phyloP scores from a whole-genome alignment of 30 jellyfish, hydroid and myxozoan species.

The Hydractinia echinata region DNA sequence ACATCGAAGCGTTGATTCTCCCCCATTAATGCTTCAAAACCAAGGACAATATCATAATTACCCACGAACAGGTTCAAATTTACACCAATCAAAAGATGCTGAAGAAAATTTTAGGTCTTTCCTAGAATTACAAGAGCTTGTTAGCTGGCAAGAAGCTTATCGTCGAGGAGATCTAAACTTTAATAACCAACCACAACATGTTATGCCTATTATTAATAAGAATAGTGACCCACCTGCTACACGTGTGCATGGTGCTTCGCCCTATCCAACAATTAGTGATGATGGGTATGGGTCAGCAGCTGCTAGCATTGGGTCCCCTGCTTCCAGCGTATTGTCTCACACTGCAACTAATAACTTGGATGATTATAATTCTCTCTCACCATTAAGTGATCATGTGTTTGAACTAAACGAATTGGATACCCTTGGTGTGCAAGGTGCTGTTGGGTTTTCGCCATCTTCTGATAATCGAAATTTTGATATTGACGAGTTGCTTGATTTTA shows the following conservation, averaged over 20 bases:
- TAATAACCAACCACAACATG: background rate
- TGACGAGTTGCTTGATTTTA: conserved; percentile 1
- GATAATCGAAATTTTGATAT: conserved; percentile 7
- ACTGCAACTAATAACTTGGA: background rate
- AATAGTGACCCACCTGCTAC: background rate
- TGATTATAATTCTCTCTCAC: background rate
- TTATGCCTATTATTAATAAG: background rate
- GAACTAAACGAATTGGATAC: background rate
- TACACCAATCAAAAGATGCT: conserved; percentile 15
- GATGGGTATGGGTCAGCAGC: conserved; percentile 23
- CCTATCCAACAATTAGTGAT: conserved; percentile 9
- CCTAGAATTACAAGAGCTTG: conserved; percentile 22
- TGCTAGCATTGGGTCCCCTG: conserved; percentile 22
- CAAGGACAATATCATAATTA: background rate
- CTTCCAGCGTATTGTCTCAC: conserved; percentile 7
- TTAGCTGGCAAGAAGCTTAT: conserved; percentile 27
- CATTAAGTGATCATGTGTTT: conserved; percentile 10
- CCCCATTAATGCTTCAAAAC: background rate
- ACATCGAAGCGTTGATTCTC: background rate
- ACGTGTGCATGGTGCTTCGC: background rate
- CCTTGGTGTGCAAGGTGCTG: background rate
- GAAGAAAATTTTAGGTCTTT: conserved; percentile 14
- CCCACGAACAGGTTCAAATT: background rate
- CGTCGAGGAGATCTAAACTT: conserved; percentile 15
- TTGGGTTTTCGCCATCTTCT: background rate